A percentile compares a stretch with the other conserved stretches of the same genome.
phyloP scores from a whole-genome alignment of 2,888 invertebrate species.

The Lysandra bellargus region DNA sequence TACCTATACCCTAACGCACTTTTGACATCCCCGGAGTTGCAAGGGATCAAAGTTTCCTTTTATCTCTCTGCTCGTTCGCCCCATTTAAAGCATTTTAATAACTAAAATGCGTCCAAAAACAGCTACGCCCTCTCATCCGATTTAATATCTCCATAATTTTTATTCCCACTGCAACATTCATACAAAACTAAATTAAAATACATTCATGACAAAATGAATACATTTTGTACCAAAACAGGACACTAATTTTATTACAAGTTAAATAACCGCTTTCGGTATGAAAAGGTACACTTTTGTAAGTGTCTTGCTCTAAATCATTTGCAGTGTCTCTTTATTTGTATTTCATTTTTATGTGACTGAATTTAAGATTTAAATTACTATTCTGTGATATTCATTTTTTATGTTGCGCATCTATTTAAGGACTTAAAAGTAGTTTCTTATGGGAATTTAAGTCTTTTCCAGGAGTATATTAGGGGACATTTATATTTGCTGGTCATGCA shows the following conservation, averaged over 20 bases:
- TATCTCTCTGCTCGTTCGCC: background rate
- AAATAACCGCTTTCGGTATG: background rate
- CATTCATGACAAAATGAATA: conserved; percentile 5
- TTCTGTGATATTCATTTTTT: background rate
- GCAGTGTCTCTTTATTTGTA: conserved; percentile 8
- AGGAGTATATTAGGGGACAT: too few species aligned
- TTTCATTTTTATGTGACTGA: background rate
- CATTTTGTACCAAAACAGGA: conserved; percentile 12
- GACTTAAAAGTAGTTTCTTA: too few species aligned
- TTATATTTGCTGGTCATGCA: too few species aligned
- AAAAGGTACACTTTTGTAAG: conserved; percentile 28
- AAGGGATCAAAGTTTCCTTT: background rate
- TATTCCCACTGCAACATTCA: background rate
- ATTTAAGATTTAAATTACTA: background rate
- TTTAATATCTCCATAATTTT: background rate
- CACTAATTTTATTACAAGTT: conserved; percentile 30
- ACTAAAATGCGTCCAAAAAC: too few species aligned
- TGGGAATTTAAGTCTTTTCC: too few species aligned
- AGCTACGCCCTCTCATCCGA: background rate
- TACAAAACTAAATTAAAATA: background rate
- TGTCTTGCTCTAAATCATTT: conserved; percentile 19
- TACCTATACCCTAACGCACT: too few species aligned
- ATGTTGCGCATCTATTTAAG: too few species aligned
- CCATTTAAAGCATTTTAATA: background rate
- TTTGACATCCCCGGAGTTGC: too few species aligned